Conservation (phyloP, 2,888 invertebrate species). For the Aphodius granarius region DNA sequence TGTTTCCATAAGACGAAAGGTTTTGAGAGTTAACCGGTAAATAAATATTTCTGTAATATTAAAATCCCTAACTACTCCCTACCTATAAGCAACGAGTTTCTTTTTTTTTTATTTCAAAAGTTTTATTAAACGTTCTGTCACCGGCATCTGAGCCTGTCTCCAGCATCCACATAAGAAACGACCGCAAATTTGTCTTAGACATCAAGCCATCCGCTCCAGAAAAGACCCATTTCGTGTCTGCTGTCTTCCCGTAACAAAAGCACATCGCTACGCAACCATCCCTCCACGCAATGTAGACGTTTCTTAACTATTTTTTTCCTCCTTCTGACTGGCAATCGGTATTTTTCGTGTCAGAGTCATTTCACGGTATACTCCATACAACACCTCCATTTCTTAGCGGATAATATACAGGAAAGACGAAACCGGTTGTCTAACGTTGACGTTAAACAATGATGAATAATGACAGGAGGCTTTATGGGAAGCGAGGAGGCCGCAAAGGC, state of each 20-base stretch:
- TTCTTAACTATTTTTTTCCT: background rate
- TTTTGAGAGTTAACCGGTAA: too few relatives aligned
- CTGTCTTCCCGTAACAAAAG: background rate
- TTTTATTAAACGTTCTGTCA: conserved; percentile 6
- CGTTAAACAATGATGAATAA: background rate
- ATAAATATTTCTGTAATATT: too few relatives aligned
- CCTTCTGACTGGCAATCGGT: background rate
- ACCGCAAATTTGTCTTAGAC: background rate
- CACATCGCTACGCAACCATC: background rate
- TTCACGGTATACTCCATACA: background rate
- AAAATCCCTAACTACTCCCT: background rate
- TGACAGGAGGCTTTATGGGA: background rate
- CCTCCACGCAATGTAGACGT: background rate
- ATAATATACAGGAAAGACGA: background rate
- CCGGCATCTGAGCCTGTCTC: background rate
- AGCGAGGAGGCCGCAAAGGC: background rate
- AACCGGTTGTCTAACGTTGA: background rate
- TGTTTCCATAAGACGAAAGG: too few relatives aligned
- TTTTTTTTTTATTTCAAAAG: background rate
- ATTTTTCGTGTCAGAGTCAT: background rate
- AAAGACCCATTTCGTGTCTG: background rate
- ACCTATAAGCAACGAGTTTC: background rate
- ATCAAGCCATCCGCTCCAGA: background rate
- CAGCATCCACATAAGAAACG: background rate
- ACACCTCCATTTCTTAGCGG: background rate